Evolutionary conservation across 1,140 invertebrate species (phyloP), one percentile per base, ranked within the genome.

Genomic region (Diabrotica undecimpunctata): DNA sequence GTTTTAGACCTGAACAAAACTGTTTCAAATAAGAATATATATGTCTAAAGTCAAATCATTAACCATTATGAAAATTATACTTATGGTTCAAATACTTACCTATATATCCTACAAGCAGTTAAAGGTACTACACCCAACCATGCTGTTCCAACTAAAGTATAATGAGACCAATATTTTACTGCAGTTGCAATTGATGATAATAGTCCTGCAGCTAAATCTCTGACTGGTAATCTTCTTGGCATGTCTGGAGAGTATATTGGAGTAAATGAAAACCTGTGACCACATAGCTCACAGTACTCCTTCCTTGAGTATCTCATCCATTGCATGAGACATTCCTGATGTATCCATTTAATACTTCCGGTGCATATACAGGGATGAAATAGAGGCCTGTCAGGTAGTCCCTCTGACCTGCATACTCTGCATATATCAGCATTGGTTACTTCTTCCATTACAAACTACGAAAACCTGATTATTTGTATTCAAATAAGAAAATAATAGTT

Each of bases 321-420:
- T 80, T 93, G 92, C 66, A 93, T 86, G 39, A 94, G 81, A 78
- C 91, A 95, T 75, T 94, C 91, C 79, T 98, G 96, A 80, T 99
- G 97, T 54, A 99, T 98, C 85, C 92, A 99, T 83, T 98, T 99
- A 66, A 99, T 99, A 68, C 94, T 97, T 53, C 97, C 97, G 9
- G 96, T 98, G 79, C 97, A 99, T 59, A 99, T 96, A 81, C 97
- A 99, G 0, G 97, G 97, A 83, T 99, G 95, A 79, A 96, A 99
- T 2, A 78, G 67, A 39, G 75, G 75, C n/a, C 75, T 68, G 67
- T 95, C 93, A 8, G 85, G 74, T 37, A 89, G 82, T 46, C 91
- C 95, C 78, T 99, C 96, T 68, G 93, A 96, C 66, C 97, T 86
- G 82, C 97, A 99, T 61, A 99, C 97, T 68, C 97, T 89, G 81